These are phyloP conservation scores for Bembecia ichneumoniformis DNA, from an alignment of 2,888 invertebrate genomes.

Conservation along the genomic window DNA sequence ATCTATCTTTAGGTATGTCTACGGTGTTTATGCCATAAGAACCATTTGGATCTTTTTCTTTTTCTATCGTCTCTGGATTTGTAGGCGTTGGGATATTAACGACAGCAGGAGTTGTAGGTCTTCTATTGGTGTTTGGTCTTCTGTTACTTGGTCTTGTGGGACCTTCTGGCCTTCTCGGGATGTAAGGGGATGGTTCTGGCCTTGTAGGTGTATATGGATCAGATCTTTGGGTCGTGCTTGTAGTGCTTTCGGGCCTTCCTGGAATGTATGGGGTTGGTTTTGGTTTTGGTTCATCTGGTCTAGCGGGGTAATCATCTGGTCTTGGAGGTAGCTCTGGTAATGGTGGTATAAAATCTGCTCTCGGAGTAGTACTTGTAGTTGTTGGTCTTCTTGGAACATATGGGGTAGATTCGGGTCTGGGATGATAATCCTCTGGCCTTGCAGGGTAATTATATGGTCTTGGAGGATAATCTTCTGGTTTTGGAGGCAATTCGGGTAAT, in stretches of 20 bases:
- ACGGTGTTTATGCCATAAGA: slow-evolving; percentile 27
- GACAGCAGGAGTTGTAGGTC: slow-evolving; percentile 12
- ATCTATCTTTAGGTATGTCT: slow-evolving; percentile 34
- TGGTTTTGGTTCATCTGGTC: slow-evolving; percentile 15
- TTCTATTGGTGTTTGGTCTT: slow-evolving; percentile 7
- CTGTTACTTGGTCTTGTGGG: slow-evolving; percentile 9
- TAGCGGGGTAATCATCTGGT: slow-evolving; percentile 8
- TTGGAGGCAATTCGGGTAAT: not conserved
- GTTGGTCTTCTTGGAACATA: slow-evolving; percentile 12
- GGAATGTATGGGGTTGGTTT: slow-evolving; percentile 10
- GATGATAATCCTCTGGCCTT: slow-evolving; percentile 4
- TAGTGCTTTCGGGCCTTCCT: not conserved
- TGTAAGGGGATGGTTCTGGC: not conserved
- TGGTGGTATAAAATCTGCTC: slow-evolving; percentile 2
- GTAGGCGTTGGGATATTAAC: slow-evolving; percentile 20
- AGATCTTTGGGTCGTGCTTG: not conserved
- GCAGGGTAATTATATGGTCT: slow-evolving; percentile 18
- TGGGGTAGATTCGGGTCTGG: slow-evolving; percentile 10
- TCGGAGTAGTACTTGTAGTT: slow-evolving; percentile 10
- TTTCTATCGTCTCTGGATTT: slow-evolving; percentile 21
- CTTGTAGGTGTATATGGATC: not conserved
- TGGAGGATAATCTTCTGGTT: slow-evolving; percentile 11
- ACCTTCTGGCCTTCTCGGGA: slow-evolving; percentile 3
- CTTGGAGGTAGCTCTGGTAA: slow-evolving; percentile 4
- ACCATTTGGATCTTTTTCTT: slow-evolving; percentile 26